Conservation (phyloP, 2,797 vertebrate genomes). For the Morelia viridis region DNA sequence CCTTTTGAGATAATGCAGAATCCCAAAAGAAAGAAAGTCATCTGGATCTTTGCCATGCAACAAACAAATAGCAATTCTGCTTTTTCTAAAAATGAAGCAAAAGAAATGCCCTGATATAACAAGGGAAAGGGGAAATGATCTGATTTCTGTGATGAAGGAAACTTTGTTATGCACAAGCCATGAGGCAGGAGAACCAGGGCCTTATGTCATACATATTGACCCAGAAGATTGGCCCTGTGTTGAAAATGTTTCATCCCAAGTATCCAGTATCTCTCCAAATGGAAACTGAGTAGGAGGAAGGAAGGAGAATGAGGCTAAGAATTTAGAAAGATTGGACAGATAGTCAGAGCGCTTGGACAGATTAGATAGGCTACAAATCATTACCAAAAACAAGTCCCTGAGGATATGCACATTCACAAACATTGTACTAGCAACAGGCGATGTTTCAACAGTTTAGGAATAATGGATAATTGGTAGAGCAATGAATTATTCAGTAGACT, state of each 20-base stretch:
- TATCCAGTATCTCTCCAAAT: constrained; percentile 78
- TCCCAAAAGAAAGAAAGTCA: not conserved
- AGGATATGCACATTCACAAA: constrained; percentile 61
- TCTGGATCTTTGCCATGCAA: not conserved
- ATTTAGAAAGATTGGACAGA: constrained; percentile 75
- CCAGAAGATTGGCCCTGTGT: constrained; percentile 57
- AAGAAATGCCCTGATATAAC: not conserved
- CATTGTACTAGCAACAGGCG: constrained; percentile 60
- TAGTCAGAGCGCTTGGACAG: constrained; percentile 64
- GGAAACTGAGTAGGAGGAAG: constrained; percentile 70
- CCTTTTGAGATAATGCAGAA: not conserved
- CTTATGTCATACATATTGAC: constrained; percentile 65
- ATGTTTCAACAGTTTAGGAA: constrained; percentile 59
- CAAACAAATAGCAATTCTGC: not conserved
- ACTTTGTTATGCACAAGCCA: constrained; percentile 71
- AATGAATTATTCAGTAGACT: constrained; percentile 29
- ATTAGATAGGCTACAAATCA: constrained; percentile 71
- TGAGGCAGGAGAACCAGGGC: constrained; percentile 57
- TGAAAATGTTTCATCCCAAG: constrained; percentile 71
- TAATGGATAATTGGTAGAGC: constrained; percentile 43
- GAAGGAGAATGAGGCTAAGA: constrained; percentile 76
- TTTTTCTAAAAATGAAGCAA: not conserved
- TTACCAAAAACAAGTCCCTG: constrained; percentile 62
- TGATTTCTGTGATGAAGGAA: constrained; percentile 32
- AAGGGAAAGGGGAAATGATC: constrained; percentile 23